These are phyloP conservation scores for Drosophila arizonae DNA, from an alignment of 1,140 invertebrate genomes.

Conservation along the genomic window DNA sequence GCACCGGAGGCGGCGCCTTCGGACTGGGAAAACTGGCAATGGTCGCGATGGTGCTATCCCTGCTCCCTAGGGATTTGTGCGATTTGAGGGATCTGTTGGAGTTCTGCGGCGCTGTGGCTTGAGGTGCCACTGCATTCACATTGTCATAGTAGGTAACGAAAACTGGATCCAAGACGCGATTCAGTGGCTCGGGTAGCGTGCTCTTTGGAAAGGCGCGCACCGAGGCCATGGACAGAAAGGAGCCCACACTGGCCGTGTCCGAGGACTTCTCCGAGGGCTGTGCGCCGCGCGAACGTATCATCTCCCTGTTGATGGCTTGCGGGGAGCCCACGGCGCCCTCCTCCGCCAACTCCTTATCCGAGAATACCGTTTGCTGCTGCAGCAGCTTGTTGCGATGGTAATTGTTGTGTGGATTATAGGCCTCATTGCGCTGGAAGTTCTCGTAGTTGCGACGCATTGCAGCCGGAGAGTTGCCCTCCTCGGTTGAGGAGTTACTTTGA, in stretches of 20 bases:
- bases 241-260: slow-evolving; percentile 80
- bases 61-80: slow-evolving; percentile 50
- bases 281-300: slow-evolving; percentile 53
- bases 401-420: slow-evolving; percentile 79
- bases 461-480: slow-evolving; percentile 61
- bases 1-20: slow-evolving; percentile 61
- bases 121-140: slow-evolving; percentile 83
- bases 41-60: slow-evolving; percentile 67
- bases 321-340: slow-evolving; percentile 40
- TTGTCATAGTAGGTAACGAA: slow-evolving; percentile 87
- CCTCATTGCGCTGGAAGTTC: slow-evolving; percentile 74
- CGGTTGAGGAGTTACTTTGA: slow-evolving; percentile 61
- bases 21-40: slow-evolving; percentile 78
- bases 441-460: slow-evolving; percentile 57
- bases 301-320: slow-evolving; percentile 78
- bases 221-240: slow-evolving; percentile 90
- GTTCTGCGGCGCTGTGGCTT: slow-evolving; percentile 18
- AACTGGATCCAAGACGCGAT: slow-evolving; percentile 89
- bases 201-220: slow-evolving; percentile 89
- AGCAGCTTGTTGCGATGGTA: slow-evolving; percentile 81
- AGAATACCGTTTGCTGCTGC: slow-evolving; percentile 57
- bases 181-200: slow-evolving; percentile 86
- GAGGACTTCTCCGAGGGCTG: slow-evolving; percentile 68
- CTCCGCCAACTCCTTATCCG: slow-evolving; percentile 39
- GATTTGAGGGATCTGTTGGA: slow-evolving; percentile 59